phyloP scores from a whole-genome alignment of 2,797 vertebrate species.

The Sebastes flavidus region DNA sequence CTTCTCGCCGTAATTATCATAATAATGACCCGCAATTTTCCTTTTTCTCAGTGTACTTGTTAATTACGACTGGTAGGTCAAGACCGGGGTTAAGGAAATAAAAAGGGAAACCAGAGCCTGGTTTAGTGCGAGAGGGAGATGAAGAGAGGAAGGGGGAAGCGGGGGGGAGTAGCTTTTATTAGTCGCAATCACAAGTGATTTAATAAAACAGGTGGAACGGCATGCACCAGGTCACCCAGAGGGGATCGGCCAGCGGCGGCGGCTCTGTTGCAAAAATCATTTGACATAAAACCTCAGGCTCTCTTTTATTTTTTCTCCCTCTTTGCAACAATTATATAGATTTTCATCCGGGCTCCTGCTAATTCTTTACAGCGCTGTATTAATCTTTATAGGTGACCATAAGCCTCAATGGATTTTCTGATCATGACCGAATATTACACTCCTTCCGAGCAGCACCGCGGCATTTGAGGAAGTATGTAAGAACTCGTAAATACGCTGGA shows the following conservation, averaged over 20 bases:
- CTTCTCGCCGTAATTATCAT: conserved; percentile 74
- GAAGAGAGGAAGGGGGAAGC: neutral
- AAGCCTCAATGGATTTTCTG: conserved; percentile 55
- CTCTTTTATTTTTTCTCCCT: neutral
- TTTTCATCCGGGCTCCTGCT: conserved; percentile 42
- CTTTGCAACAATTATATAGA: neutral
- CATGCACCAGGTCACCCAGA: conserved; percentile 56
- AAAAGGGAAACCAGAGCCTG: conserved; percentile 63
- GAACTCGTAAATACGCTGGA: conserved; percentile 49
- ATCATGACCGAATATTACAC: conserved; percentile 42
- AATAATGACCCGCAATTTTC: conserved; percentile 81
- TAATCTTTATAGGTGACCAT: conserved; percentile 57
- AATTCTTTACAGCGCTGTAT: conserved; percentile 45
- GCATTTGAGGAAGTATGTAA: conserved; percentile 44
- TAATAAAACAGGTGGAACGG: conserved; percentile 67
- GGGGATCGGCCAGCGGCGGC: conserved; percentile 35
- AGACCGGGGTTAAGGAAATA: conserved; percentile 79
- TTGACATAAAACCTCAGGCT: conserved; percentile 38
- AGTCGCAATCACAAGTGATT: conserved; percentile 65
- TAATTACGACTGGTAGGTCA: conserved; percentile 74
- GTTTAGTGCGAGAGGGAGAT: conserved; percentile 37
- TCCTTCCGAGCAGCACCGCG: neutral
- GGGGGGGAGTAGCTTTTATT: conserved; percentile 57
- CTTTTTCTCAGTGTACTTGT: conserved; percentile 79
- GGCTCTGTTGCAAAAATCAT: conserved; percentile 57